Conservation (phyloP, 2,888 invertebrate species). For the Pristionchus mayeri region DNA sequence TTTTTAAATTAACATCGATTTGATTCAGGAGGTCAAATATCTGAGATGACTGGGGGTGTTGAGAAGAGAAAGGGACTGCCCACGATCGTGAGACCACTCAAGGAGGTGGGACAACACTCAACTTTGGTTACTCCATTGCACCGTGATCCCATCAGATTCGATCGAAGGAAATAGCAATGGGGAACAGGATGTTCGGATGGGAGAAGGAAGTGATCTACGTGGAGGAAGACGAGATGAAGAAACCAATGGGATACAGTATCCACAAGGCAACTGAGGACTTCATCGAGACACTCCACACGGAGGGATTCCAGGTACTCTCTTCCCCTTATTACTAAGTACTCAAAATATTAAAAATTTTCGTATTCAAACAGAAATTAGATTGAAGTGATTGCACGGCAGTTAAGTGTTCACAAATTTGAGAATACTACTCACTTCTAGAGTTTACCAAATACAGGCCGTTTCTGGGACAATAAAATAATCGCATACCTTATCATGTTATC, state of each 20-base stretch:
- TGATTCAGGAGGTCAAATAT: slow-evolving; percentile 43
- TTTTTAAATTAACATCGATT: neutral
- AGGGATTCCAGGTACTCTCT: slow-evolving; percentile 35
- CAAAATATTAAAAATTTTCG: too few relatives aligned
- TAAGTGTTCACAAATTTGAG: too few relatives aligned
- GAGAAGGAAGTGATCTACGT: slow-evolving; percentile 29
- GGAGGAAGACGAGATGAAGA: neutral
- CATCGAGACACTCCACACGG: slow-evolving; percentile 39
- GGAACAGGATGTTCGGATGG: slow-evolving; percentile 25
- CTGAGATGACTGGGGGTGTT: slow-evolving; percentile 42
- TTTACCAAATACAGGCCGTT: too few relatives aligned
- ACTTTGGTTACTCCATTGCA: too few relatives aligned
- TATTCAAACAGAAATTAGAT: too few relatives aligned
- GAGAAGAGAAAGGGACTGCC: slow-evolving; percentile 44
- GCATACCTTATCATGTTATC: too few relatives aligned
- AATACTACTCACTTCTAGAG: too few relatives aligned
- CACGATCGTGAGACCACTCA: slow-evolving; percentile 44
- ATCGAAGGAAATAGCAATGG: slow-evolving; percentile 40
- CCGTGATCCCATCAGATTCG: too few relatives aligned
- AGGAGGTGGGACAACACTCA: neutral
- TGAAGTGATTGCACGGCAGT: too few relatives aligned
- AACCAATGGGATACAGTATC: slow-evolving; percentile 9
- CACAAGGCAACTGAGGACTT: slow-evolving; percentile 44
- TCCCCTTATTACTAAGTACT: too few relatives aligned
- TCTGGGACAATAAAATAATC: too few relatives aligned